phyloP scores from a whole-genome alignment of 2,888 invertebrate genomes.

The Chorisops tibialis region DNA sequence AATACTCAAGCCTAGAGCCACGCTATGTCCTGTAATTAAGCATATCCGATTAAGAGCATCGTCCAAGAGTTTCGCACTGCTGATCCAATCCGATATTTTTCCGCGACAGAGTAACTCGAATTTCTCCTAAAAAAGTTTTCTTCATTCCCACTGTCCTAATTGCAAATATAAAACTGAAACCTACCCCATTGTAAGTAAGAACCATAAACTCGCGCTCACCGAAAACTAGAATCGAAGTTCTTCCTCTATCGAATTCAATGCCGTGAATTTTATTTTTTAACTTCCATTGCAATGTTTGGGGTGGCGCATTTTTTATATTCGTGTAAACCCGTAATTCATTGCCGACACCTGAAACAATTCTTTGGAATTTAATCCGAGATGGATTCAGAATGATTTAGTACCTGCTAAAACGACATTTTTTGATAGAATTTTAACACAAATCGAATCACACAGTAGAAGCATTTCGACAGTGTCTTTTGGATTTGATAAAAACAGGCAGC shows the following conservation, averaged over 20 bases:
- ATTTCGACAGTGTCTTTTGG: background rate
- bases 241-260: conserved; percentile 42
- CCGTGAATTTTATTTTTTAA: conserved; percentile 61
- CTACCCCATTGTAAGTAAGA: conserved; percentile 31
- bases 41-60: conserved; percentile 52
- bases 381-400: background rate
- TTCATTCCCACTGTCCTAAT: conserved; percentile 29
- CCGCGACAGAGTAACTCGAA: conserved; percentile 35
- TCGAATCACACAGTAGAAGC: conserved; percentile 15
- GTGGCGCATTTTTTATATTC: background rate
- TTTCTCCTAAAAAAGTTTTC: conserved; percentile 28
- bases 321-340: conserved; percentile 35
- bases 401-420: background rate
- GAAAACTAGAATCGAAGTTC: conserved; percentile 55
- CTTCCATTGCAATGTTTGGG: conserved; percentile 22
- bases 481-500: conserved; percentile 1
- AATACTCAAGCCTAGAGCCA: conserved; percentile 53
- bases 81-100: conserved; percentile 64
- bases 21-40: conserved; percentile 65
- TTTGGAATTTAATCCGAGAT: background rate
- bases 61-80: conserved; percentile 57
- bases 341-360: conserved; percentile 35
- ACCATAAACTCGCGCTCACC: conserved; percentile 59
- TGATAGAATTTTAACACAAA: conserved; percentile 8
- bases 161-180: too few species aligned